A percentile compares a stretch with the other conserved stretches of the same genome.
phyloP scores from a whole-genome alignment of 2,888 invertebrate genomes.

The Orchesellides sinensis region DNA sequence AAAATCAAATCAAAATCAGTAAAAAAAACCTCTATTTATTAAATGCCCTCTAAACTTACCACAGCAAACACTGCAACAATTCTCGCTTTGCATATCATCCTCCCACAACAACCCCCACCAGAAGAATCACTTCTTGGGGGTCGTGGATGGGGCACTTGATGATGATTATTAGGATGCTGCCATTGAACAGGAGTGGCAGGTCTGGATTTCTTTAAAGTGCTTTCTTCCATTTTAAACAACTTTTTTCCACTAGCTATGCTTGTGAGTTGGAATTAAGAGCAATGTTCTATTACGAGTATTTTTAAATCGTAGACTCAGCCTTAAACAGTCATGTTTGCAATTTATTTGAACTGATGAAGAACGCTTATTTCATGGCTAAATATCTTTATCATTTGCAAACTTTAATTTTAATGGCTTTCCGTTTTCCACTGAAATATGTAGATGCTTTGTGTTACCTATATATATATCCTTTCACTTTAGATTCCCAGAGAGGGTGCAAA shows the following conservation, averaged over 20 bases:
- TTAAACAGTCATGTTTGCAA: not conserved
- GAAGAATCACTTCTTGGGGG: conserved; percentile 8
- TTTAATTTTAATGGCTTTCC: not conserved
- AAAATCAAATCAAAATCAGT: not conserved
- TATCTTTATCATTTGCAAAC: not conserved
- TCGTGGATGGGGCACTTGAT: conserved; percentile 18
- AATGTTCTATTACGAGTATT: not conserved
- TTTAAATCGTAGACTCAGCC: not conserved
- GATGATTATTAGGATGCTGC: conserved; percentile 37
- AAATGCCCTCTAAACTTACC: conserved; percentile 41
- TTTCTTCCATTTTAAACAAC: conserved; percentile 34
- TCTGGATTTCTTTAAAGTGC: conserved; percentile 45
- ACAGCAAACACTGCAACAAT: conserved; percentile 69
- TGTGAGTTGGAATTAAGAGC: not conserved
- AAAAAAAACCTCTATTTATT: not conserved
- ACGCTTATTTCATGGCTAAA: not conserved
- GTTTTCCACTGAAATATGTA: too few relatives aligned
- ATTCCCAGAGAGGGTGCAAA: too few relatives aligned
- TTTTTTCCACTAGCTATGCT: not conserved
- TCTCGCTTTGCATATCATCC: conserved; percentile 59
- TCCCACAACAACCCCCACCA: conserved; percentile 30
- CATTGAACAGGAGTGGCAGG: conserved; percentile 43
- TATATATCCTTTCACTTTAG: too few relatives aligned
- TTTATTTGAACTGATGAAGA: too few relatives aligned
- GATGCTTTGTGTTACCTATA: too few relatives aligned